Percentiles rank a stretch among this genome's conserved stretches.
Evolutionary conservation across 2,797 vertebrate genomes (phyloP).

Genomic region (Potorous gilbertii): DNA sequence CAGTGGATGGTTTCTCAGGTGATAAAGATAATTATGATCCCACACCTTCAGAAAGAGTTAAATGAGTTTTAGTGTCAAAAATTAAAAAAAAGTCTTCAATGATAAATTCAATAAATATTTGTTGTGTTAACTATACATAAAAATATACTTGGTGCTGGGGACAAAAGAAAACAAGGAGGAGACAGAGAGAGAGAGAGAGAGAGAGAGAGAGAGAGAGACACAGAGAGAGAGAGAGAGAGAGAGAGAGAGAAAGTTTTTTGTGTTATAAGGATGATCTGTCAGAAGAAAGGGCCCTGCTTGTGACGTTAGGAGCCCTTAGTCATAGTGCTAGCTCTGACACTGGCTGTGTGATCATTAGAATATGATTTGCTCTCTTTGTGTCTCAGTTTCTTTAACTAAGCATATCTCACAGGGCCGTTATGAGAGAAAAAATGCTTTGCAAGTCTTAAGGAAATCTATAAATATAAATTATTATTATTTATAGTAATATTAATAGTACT

Average conservation of each 20-base stretch:
- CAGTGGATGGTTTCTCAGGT: background rate
- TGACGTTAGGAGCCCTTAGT: background rate
- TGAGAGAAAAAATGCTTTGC: background rate
- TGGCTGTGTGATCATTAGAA: background rate
- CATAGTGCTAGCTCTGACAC: background rate
- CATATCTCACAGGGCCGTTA: background rate
- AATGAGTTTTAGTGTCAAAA: background rate
- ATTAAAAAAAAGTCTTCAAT: background rate
- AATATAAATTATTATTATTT: background rate
- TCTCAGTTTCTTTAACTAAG: background rate
- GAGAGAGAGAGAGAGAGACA: too few relatives aligned
- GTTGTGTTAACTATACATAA: background rate
- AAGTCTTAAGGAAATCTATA: background rate
- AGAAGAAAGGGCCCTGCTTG: background rate
- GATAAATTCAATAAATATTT: background rate
- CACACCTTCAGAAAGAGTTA: background rate
- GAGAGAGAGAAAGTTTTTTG: too few relatives aligned
- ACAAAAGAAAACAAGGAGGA: background rate
- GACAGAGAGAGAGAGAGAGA: too few relatives aligned
- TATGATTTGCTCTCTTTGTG: background rate
- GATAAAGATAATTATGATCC: background rate
- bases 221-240: too few relatives aligned
- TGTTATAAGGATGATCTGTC: background rate
- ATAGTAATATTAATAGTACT: background rate
- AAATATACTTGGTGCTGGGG: background rate